Evolutionary conservation across 2,797 vertebrate genomes (phyloP).

Genomic region (Pangasius djambal): DNA sequence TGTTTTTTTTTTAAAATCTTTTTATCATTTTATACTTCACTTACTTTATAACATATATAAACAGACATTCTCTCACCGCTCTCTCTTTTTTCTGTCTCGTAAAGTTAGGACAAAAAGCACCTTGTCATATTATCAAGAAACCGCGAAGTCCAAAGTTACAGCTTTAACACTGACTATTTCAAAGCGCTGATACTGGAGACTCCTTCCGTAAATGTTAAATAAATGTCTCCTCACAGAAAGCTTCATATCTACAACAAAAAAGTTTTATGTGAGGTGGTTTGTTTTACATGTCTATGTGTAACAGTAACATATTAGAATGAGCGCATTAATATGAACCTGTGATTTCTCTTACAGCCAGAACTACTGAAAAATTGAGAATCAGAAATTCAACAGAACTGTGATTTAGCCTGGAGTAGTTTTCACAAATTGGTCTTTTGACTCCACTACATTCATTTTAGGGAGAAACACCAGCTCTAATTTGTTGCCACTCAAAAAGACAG

Average conservation of each 20-base stretch:
- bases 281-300: neutral
- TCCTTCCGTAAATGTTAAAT: neutral
- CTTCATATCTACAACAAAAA: neutral
- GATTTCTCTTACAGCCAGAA: neutral
- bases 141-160: neutral
- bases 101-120: neutral
- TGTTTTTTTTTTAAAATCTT: no score
- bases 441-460: neutral
- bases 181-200: no score
- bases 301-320: neutral
- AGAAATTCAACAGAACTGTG: no score
- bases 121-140: neutral
- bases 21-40: no score
- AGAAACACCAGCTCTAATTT: neutral
- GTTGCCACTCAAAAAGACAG: conserved; percentile 10
- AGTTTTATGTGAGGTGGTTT: no score
- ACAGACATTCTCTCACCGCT: no score
- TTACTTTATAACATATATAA: no score
- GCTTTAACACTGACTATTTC: no score
- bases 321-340: neutral
- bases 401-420: neutral
- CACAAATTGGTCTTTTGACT: conserved; percentile 1
- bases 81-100: neutral
- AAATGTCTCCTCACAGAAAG: neutral
- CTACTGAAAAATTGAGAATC: neutral